Evolutionary conservation across 2,113 vertebrate genomes (phyloP).

Genomic region (Anolis carolinensis): DNA sequence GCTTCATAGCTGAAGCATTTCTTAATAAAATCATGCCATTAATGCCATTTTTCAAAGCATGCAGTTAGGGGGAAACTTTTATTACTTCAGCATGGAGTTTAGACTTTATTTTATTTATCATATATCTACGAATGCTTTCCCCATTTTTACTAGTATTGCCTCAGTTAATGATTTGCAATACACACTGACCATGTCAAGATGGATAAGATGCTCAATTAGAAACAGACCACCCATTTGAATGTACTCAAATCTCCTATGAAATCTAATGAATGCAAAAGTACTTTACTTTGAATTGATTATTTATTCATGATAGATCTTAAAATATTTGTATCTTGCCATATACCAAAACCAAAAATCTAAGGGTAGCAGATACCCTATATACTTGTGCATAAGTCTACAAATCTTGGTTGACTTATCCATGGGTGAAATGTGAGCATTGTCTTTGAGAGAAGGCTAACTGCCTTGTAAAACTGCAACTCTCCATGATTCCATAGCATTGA

Average conservation of each 20-base stretch:
- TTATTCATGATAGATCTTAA: no score
- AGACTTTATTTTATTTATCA: background rate
- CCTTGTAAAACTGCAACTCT: no score
- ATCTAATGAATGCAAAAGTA: background rate
- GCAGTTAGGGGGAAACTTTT: background rate
- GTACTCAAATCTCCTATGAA: background rate
- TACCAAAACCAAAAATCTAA: no score
- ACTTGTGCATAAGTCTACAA: no score
- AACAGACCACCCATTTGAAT: background rate
- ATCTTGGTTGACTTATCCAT: no score
- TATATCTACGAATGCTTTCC: background rate
- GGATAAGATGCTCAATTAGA: background rate
- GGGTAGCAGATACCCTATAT: no score
- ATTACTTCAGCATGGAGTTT: background rate
- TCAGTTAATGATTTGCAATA: background rate
- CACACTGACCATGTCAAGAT: background rate
- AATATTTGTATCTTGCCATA: no score
- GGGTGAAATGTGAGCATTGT: no score
- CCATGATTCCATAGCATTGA: no score
- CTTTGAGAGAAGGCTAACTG: no score
- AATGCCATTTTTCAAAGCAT: constrained; percentile 34
- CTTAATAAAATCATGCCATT: constrained; percentile 32
- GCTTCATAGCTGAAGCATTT: constrained; percentile 23
- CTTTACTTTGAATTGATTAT: no score
- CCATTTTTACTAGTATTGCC: background rate